Conservation (phyloP, 2,888 invertebrate genomes). For the Drymonia ruficornis region DNA sequence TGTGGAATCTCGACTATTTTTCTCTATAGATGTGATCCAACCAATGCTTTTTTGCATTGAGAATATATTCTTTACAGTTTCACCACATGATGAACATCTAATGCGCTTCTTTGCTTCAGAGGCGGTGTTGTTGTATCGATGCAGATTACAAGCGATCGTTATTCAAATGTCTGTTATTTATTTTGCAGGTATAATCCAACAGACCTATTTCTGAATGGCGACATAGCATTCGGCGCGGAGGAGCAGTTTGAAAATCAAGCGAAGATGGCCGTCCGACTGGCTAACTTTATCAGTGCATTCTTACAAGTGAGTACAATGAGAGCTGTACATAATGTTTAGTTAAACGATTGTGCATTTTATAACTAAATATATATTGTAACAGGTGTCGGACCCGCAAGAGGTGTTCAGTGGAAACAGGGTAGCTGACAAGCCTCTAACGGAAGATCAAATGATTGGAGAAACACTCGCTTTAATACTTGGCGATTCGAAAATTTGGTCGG, state of each 20-base stretch:
- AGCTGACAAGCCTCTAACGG: constrained; percentile 94
- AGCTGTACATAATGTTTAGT: too few species aligned
- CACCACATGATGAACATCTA: too few species aligned
- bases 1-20: too few species aligned
- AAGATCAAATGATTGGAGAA: constrained; percentile 98
- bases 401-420: constrained; percentile 95
- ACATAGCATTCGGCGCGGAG: constrained; percentile 93
- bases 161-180: too few species aligned
- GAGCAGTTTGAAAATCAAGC: constrained; percentile 97
- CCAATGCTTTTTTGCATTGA: too few species aligned
- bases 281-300: constrained; percentile 98
- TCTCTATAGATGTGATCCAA: too few species aligned
- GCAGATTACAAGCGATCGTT: too few species aligned
- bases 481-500: constrained; percentile 96
- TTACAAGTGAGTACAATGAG: constrained; percentile 86
- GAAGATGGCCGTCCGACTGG: constrained; percentile 97
- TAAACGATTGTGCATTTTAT: neutral
- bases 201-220: constrained; percentile 92
- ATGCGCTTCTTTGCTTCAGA: too few species aligned
- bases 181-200: constrained; percentile 87
- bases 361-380: neutral
- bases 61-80: too few species aligned
- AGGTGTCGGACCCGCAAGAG: constrained; percentile 94
- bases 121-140: too few species aligned
- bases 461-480: constrained; percentile 95